A percentile compares a stretch with the other conserved stretches of the same genome.
Evolutionary conservation across 1,140 invertebrate genomes (phyloP).

Genomic region (Plectrocnemia conspersa): DNA sequence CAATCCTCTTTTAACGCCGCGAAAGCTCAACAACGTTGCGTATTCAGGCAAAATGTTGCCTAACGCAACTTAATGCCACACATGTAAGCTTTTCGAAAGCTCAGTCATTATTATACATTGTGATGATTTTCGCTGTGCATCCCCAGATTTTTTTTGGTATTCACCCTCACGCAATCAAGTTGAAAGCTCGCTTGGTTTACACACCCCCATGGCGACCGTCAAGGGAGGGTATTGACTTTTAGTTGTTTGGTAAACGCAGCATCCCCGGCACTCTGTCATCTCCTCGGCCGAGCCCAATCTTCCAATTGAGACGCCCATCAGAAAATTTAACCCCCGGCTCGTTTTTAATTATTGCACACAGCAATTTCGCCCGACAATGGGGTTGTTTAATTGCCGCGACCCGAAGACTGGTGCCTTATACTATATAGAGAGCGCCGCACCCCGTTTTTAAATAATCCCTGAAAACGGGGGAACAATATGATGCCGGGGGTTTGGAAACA

Average conservation of each 20-base stretch:
- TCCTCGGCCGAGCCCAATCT: background rate
- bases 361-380: conserved; percentile 4
- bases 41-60: too few species aligned
- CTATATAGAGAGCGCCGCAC: too few species aligned
- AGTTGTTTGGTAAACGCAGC: background rate
- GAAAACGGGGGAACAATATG: conserved; percentile 9
- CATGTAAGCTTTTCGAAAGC: too few species aligned
- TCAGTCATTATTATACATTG: too few species aligned
- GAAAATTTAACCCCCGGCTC: background rate
- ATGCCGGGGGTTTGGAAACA: too few species aligned
- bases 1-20: too few species aligned
- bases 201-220: background rate
- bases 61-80: too few species aligned
- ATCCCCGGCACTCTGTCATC: background rate
- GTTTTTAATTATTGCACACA: conserved; percentile 9
- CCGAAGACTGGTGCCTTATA: conserved; percentile 8
- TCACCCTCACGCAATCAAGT: background rate
- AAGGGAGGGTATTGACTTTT: background rate
- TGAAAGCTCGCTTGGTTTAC: background rate
- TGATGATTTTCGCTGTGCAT: too few species aligned
- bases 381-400: background rate
- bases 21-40: too few species aligned
- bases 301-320: background rate
- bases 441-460: conserved; percentile 6
- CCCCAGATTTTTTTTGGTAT: too few species aligned